Evolutionary conservation across 2,888 invertebrate genomes (phyloP).

Genomic region (Rhagonycha fulva): DNA sequence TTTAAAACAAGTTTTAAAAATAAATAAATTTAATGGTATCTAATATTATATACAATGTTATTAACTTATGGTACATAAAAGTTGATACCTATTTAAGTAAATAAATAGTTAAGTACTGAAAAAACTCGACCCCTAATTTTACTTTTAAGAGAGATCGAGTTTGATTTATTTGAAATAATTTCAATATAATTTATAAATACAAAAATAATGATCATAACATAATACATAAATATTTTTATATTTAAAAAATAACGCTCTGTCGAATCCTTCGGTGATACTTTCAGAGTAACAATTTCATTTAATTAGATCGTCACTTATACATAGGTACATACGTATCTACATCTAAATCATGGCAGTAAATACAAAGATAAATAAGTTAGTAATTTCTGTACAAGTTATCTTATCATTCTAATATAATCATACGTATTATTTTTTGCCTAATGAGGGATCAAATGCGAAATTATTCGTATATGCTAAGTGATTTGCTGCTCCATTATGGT

Average conservation of each 20-base stretch:
- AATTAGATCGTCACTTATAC: neutral
- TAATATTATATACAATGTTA: slow-evolving; percentile 11
- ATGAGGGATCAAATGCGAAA: slow-evolving; percentile 58
- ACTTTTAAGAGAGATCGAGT: neutral
- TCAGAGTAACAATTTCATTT: neutral
- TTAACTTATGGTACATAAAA: neutral
- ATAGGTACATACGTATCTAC: neutral
- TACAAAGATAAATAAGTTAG: slow-evolving; percentile 17
- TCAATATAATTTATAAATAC: neutral
- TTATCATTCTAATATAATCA: slow-evolving; percentile 9
- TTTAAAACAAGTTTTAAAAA: neutral
- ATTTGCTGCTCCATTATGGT: slow-evolving; percentile 56
- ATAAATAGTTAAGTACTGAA: slow-evolving; percentile 12
- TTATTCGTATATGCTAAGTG: slow-evolving; percentile 60
- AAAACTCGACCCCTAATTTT: neutral
- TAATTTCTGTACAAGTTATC: slow-evolving; percentile 27
- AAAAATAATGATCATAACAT: neutral
- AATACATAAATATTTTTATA: neutral
- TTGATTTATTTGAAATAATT: neutral
- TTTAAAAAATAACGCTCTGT: neutral
- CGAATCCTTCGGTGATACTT: no score
- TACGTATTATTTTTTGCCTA: slow-evolving; percentile 42
- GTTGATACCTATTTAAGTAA: neutral
- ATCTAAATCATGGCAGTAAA: slow-evolving; percentile 10
- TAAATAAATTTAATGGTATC: slow-evolving; percentile 9